Percentiles rank a stretch among this genome's conserved stretches.
These are phyloP conservation scores for Scelioninae gen. 1 DNA, from an alignment of 2,888 invertebrate species.

Conservation along the genomic window DNA sequence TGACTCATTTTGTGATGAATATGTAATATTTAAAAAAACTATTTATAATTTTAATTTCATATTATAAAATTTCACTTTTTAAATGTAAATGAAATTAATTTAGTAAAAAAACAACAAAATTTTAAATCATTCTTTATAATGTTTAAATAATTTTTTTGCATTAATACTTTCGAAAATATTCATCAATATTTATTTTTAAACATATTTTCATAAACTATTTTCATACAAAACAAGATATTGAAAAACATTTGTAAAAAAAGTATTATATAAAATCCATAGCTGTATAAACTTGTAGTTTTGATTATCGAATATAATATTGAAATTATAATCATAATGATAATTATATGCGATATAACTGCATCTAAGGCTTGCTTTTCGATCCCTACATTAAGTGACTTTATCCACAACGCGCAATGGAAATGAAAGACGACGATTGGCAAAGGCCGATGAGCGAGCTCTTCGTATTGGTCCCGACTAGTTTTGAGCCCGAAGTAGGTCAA, in stretches of 20 bases:
- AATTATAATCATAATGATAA: constrained; percentile 16
- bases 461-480: constrained; percentile 71
- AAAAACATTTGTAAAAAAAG: too few relatives aligned
- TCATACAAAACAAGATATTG: too few relatives aligned
- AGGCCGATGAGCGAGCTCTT: constrained; percentile 62
- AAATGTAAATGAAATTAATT: background rate
- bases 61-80: background rate
- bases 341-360: constrained; percentile 69
- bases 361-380: constrained; percentile 73
- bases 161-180: too few relatives aligned
- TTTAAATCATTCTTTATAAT: too few relatives aligned
- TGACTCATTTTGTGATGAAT: background rate
- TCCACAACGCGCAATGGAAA: constrained; percentile 37
- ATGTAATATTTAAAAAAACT: too few relatives aligned
- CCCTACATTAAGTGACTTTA: constrained; percentile 26
- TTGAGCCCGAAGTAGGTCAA: constrained; percentile 78
- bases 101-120: too few relatives aligned
- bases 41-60: too few relatives aligned
- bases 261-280: too few relatives aligned
- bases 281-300: background rate
- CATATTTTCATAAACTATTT: too few relatives aligned
- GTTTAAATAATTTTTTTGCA: too few relatives aligned
- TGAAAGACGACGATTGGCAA: constrained; percentile 65
- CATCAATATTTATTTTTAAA: too few relatives aligned
- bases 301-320: background rate